A percentile compares a stretch with the other conserved stretches of the same genome.
These are phyloP conservation scores for Typhlichthys subterraneus DNA, from an alignment of 2,797 vertebrate species.

Conservation along the genomic window DNA sequence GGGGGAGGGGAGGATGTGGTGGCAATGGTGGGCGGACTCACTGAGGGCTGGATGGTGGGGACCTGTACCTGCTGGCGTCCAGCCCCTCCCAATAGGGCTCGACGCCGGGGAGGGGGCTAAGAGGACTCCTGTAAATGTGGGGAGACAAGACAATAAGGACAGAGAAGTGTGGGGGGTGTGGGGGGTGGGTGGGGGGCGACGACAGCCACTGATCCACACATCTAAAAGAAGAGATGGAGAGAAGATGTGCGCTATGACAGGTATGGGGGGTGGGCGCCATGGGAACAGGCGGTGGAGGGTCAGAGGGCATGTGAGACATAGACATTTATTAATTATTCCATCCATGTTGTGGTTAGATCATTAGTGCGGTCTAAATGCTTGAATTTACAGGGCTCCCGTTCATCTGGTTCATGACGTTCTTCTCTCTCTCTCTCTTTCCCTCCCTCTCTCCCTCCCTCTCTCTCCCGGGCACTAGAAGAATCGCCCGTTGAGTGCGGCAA, in stretches of 20 bases:
- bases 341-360: too few species aligned
- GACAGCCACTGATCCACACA: constrained; percentile 31
- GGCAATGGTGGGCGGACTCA: constrained; percentile 71
- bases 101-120: constrained; percentile 76
- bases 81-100: constrained; percentile 76
- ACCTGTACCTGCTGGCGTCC: constrained; percentile 70
- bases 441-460: too few species aligned
- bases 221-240: constrained; percentile 22
- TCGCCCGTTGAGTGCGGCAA: too few species aligned
- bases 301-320: too few species aligned
- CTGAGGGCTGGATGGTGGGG: constrained; percentile 70
- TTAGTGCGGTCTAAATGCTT: too few species aligned
- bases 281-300: too few species aligned
- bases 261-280: too few species aligned
- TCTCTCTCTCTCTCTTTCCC: too few species aligned
- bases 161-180: constrained; percentile 40
- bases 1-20: constrained; percentile 22
- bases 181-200: constrained; percentile 37
- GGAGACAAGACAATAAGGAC: constrained; percentile 54
- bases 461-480: too few species aligned
- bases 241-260: constrained; percentile 7
- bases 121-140: constrained; percentile 73
- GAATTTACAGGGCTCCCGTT: too few species aligned
- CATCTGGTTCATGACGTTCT: too few species aligned
- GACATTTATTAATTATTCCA: too few species aligned